A percentile compares a stretch with the other conserved stretches of the same genome.
Evolutionary conservation across 2,888 invertebrate species (phyloP).

Genomic region (Mylabris sibirica): DNA sequence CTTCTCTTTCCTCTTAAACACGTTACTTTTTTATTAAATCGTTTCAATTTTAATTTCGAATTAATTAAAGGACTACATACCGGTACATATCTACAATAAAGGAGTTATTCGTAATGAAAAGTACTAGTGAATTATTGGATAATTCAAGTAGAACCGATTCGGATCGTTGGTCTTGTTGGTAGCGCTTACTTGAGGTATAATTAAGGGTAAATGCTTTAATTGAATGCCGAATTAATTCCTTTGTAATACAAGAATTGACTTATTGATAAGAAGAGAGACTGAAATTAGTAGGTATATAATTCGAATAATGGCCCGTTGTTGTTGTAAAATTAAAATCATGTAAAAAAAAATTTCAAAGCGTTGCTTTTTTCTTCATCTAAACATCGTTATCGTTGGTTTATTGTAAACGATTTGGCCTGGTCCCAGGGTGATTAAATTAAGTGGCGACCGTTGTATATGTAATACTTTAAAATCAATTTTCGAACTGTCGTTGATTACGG

Average conservation of each 20-base stretch:
- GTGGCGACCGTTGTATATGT: not conserved
- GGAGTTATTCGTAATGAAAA: constrained; percentile 15
- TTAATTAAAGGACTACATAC: constrained; percentile 6
- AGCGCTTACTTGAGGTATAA: constrained; percentile 32
- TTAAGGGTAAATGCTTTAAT: constrained; percentile 36
- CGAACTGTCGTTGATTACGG: not conserved
- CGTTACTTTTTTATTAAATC: not conserved
- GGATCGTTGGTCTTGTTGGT: constrained; percentile 28
- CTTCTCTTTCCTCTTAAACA: not conserved
- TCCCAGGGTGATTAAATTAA: too few relatives aligned
- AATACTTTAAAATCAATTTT: not conserved
- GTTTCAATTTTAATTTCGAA: not conserved
- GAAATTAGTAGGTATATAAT: constrained; percentile 22
- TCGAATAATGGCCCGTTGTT: not conserved
- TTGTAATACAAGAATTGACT: constrained; percentile 33
- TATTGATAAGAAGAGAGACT: constrained; percentile 28
- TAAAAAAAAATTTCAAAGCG: too few relatives aligned
- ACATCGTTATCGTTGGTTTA: too few relatives aligned
- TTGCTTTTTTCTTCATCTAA: not conserved
- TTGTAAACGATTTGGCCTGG: too few relatives aligned
- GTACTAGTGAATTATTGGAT: constrained; percentile 22
- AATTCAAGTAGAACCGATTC: constrained; percentile 28
- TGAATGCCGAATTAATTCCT: constrained; percentile 35
- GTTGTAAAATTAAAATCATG: not conserved
- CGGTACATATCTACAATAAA: too few relatives aligned